Percentiles rank a stretch among this genome's conserved stretches.
Conservation (phyloP, 2,888 invertebrate species). For the Disparrhopalites patrizii region DNA sequence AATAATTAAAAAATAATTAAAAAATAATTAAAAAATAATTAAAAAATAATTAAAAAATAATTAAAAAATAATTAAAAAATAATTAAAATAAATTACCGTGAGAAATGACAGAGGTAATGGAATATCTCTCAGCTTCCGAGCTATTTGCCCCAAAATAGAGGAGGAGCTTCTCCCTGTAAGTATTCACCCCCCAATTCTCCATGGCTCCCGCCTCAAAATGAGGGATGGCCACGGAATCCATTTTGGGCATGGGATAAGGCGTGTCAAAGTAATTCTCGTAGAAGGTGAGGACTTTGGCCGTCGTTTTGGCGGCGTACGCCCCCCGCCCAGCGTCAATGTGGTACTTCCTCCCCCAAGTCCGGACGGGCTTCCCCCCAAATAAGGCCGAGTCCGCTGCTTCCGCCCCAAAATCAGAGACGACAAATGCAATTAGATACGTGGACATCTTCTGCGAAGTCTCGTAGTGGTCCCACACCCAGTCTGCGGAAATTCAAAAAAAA, state of each 20-base stretch:
- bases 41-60: background rate
- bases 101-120: constrained; percentile 19
- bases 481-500: no score
- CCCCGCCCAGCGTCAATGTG: constrained; percentile 32
- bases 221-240: constrained; percentile 42
- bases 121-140: constrained; percentile 20
- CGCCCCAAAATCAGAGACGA: constrained; percentile 39
- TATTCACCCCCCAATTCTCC: constrained; percentile 37
- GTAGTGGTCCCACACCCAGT: constrained; percentile 46
- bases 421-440: constrained; percentile 42
- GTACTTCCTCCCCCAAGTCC: constrained; percentile 25
- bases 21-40: no score
- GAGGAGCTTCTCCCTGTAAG: constrained; percentile 26
- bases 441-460: constrained; percentile 43
- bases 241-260: constrained; percentile 42
- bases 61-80: background rate
- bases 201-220: constrained; percentile 35
- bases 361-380: constrained; percentile 38
- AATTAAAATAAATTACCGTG: no score
- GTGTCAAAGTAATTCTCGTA: constrained; percentile 41
- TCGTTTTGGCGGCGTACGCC: constrained; percentile 32
- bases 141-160: constrained; percentile 16
- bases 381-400: constrained; percentile 35
- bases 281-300: constrained; percentile 33
- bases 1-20: no score